A percentile compares a stretch with the other conserved stretches of the same genome.
These are phyloP conservation scores for Periplaneta americana DNA, from an alignment of 1,140 invertebrate species.

Conservation along the genomic window DNA sequence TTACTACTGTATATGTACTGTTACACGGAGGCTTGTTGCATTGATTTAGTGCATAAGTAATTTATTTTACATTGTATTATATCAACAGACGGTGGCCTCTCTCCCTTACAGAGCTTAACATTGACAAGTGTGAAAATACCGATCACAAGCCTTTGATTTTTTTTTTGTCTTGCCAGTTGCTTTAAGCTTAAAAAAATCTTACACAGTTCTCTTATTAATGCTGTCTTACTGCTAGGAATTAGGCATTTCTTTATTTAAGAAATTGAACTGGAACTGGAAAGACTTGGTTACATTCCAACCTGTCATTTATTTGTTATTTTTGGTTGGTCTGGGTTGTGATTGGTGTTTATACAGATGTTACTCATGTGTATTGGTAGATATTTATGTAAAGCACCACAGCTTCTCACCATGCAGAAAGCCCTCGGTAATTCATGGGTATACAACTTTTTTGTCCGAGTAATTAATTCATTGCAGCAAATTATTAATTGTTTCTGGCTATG, in stretches of 20 bases:
- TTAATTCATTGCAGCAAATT: too few species aligned
- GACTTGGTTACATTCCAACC: neutral
- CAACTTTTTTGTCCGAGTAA: too few species aligned
- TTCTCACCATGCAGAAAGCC: neutral
- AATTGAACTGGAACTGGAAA: neutral
- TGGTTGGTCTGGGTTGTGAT: neutral
- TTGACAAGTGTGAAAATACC: neutral
- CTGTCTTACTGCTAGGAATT: neutral
- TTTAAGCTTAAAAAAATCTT: neutral
- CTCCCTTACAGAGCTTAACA: neutral
- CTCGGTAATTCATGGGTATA: neutral
- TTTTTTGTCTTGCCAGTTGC: neutral
- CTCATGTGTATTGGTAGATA: too few species aligned
- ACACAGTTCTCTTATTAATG: neutral
- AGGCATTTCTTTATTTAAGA: neutral
- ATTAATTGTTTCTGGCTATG: too few species aligned
- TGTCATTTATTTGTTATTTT: neutral
- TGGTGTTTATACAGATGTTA: neutral
- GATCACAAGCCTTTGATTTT: neutral
- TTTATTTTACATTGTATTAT: neutral
- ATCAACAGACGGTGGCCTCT: neutral
- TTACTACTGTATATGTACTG: neutral
- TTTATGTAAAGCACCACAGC: neutral
- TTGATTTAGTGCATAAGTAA: neutral
- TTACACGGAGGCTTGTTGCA: neutral